phyloP scores from a whole-genome alignment of 2,888 invertebrate genomes.

The Calameuta pallipes region DNA sequence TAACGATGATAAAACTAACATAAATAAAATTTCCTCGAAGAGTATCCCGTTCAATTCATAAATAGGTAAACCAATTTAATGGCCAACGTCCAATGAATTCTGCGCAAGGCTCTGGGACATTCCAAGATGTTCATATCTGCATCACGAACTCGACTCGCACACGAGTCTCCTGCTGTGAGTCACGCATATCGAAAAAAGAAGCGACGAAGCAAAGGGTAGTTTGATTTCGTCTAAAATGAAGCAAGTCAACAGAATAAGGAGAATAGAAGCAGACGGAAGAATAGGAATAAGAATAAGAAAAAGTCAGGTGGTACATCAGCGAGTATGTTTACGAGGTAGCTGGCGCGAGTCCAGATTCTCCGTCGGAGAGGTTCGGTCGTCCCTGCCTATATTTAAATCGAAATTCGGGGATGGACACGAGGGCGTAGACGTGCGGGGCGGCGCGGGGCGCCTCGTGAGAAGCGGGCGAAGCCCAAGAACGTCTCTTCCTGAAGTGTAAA shows the following conservation, averaged over 20 bases:
- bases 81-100: neutral
- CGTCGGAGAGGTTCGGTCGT: neutral
- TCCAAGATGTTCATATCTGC: neutral
- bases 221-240: neutral
- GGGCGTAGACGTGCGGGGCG: constrained; percentile 17
- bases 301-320: constrained; percentile 1
- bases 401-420: constrained; percentile 15
- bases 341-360: neutral
- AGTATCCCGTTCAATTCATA: neutral
- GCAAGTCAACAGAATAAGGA: neutral
- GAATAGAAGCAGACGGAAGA: neutral
- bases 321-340: constrained; percentile 1
- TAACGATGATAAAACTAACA: too few species aligned
- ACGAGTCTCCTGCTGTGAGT: neutral
- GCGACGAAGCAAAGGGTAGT: neutral
- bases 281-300: neutral
- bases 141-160: neutral
- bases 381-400: constrained; percentile 9
- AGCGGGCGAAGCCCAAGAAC: neutral
- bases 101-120: neutral
- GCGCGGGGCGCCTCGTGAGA: neutral
- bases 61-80: neutral
- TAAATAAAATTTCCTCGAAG: too few species aligned
- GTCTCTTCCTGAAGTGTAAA: neutral
- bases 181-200: neutral